These are phyloP conservation scores for Tyto alba DNA, from an alignment of 2,113 vertebrate species.

Conservation along the genomic window DNA sequence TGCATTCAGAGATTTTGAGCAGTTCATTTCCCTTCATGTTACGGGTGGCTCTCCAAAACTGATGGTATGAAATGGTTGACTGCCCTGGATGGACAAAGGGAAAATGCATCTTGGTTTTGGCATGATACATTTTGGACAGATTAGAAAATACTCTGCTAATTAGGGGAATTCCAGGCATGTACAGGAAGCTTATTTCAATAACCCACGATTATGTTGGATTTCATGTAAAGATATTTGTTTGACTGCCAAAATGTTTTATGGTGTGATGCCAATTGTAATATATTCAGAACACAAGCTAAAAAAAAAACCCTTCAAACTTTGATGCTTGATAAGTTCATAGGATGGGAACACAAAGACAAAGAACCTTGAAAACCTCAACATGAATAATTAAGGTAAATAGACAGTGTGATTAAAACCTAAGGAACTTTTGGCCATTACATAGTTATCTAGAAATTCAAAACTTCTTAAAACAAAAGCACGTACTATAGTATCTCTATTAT, in stretches of 20 bases:
- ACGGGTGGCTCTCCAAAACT: not conserved
- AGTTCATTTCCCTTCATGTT: not conserved
- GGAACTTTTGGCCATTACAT: not conserved
- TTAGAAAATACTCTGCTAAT: constrained; percentile 76
- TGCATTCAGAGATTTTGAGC: not conserved
- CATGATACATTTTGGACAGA: constrained; percentile 52
- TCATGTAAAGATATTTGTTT: constrained; percentile 57
- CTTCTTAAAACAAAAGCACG: constrained; percentile 21
- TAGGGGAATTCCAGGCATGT: constrained; percentile 82
- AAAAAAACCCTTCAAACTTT: not conserved
- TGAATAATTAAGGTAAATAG: constrained; percentile 17
- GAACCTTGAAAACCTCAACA: constrained; percentile 32
- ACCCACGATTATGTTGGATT: constrained; percentile 11
- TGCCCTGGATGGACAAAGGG: not conserved
- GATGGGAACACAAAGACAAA: constrained; percentile 26
- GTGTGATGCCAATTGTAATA: constrained; percentile 58
- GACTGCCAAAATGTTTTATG: constrained; percentile 60
- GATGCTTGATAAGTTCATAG: constrained; percentile 34
- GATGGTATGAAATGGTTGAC: not conserved
- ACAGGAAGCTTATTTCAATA: constrained; percentile 64
- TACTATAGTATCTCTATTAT: not conserved
- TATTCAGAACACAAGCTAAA: constrained; percentile 2
- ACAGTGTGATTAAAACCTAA: constrained; percentile 18
- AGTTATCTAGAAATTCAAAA: constrained; percentile 44
- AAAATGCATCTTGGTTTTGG: not conserved